phyloP scores from a whole-genome alignment of 2,797 vertebrate species.

The Falco rusticolus region DNA sequence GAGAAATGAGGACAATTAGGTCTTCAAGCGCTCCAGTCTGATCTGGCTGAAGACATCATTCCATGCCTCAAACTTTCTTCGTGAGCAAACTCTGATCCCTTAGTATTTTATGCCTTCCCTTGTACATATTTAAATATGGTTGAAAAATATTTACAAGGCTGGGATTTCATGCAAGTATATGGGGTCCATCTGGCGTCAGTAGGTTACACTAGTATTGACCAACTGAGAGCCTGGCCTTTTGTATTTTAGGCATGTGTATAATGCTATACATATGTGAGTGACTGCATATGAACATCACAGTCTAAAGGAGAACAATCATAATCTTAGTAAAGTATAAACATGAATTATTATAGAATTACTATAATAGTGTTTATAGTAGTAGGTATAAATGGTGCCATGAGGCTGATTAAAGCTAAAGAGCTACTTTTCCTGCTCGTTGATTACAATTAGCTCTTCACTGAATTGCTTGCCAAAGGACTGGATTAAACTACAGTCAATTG shows the following conservation, averaged over 20 bases:
- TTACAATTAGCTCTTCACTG: conserved; percentile 48
- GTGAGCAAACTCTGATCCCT: background rate
- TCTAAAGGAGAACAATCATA: background rate
- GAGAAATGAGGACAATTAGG: background rate
- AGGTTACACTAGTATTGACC: background rate
- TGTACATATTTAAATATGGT: background rate
- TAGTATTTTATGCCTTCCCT: background rate
- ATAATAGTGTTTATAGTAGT: conserved; percentile 42
- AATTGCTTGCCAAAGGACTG: conserved; percentile 18
- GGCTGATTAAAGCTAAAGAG: conserved; percentile 67
- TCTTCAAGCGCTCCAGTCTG: background rate
- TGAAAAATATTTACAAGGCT: background rate
- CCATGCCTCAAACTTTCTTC: background rate
- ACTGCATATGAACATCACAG: background rate
- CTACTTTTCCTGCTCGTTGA: conserved; percentile 28
- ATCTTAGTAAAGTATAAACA: conserved; percentile 21
- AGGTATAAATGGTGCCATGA: conserved; percentile 52
- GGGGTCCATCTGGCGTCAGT: background rate
- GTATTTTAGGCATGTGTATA: background rate
- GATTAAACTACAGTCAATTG: conserved; percentile 28
- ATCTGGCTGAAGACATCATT: background rate
- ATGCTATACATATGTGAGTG: background rate
- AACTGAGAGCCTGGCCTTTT: background rate
- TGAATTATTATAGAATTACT: conserved; percentile 43
- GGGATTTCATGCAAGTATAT: background rate